phyloP scores from a whole-genome alignment of 1,140 invertebrate species.

The Propsilocerus akamusi region DNA sequence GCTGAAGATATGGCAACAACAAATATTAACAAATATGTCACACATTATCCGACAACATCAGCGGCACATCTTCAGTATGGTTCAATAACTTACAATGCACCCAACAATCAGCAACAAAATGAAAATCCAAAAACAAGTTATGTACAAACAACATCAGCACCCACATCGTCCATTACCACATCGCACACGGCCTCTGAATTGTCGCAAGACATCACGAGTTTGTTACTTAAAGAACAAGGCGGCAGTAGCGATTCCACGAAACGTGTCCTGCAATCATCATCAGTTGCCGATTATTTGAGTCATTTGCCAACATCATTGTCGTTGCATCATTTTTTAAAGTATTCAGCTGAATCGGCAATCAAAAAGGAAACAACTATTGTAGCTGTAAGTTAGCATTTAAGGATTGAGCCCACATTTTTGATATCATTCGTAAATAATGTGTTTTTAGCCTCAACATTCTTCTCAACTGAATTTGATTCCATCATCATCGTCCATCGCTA shows the following conservation, averaged over 20 bases:
- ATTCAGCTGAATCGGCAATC: conserved; percentile 49
- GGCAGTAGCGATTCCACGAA: neutral
- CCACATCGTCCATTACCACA: conserved; percentile 15
- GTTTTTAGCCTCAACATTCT: too few species aligned
- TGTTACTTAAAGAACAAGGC: conserved; percentile 10
- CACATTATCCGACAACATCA: neutral
- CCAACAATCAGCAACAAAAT: neutral
- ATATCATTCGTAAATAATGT: too few species aligned
- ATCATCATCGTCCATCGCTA: conserved; percentile 15
- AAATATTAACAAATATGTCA: conserved; percentile 19
- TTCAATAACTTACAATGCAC: conserved; percentile 1
- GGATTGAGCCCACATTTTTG: too few species aligned
- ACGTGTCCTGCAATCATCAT: conserved; percentile 10
- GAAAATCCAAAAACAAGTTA: conserved; percentile 3
- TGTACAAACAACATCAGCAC: conserved; percentile 9
- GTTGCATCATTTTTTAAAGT: conserved; percentile 67
- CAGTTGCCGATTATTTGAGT: conserved; percentile 65
- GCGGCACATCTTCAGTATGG: conserved; percentile 15
- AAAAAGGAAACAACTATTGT: conserved; percentile 45
- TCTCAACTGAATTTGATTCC: conserved; percentile 11
- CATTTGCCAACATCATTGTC: conserved; percentile 51
- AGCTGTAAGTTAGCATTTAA: neutral
- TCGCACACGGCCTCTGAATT: conserved; percentile 15
- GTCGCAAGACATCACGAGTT: conserved; percentile 10
- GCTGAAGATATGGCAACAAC: conserved; percentile 8